phyloP scores from a whole-genome alignment of 2,888 invertebrate genomes.

The Lacanobia wlatinum region DNA sequence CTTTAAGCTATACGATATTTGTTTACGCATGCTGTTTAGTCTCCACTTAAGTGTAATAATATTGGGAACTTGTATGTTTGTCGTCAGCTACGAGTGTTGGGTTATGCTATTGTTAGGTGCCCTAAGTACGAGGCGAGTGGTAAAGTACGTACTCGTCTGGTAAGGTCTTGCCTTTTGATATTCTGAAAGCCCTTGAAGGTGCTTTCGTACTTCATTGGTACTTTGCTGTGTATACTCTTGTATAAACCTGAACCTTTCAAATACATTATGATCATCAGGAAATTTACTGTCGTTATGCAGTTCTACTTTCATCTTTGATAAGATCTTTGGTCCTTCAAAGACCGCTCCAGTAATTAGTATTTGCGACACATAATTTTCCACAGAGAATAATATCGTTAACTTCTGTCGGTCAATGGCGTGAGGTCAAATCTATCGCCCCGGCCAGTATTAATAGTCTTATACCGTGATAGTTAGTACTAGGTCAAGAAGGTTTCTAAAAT shows the following conservation, averaged over 20 bases:
- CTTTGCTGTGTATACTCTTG: constrained; percentile 4
- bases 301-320: background rate
- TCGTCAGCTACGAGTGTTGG: constrained; percentile 29
- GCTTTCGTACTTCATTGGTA: constrained; percentile 13
- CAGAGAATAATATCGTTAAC: constrained; percentile 21
- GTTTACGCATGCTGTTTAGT: constrained; percentile 65
- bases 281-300: background rate
- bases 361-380: constrained; percentile 1
- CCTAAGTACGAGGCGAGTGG: constrained; percentile 29
- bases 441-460: constrained; percentile 8
- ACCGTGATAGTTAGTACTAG: background rate
- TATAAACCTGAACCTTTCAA: constrained; percentile 9
- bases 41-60: constrained; percentile 58
- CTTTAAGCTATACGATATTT: constrained; percentile 71
- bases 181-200: constrained; percentile 8
- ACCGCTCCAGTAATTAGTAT: background rate
- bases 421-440: constrained; percentile 6
- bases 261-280: background rate
- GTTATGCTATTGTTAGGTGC: constrained; percentile 30
- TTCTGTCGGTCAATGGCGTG: constrained; percentile 7
- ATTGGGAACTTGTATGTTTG: constrained; percentile 45
- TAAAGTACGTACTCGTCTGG: constrained; percentile 15
- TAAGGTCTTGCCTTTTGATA: constrained; percentile 10
- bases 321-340: too few relatives aligned
- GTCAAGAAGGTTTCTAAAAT: background rate